Conservation (phyloP, 2,888 invertebrate species). For the Phyto melanocephala region DNA sequence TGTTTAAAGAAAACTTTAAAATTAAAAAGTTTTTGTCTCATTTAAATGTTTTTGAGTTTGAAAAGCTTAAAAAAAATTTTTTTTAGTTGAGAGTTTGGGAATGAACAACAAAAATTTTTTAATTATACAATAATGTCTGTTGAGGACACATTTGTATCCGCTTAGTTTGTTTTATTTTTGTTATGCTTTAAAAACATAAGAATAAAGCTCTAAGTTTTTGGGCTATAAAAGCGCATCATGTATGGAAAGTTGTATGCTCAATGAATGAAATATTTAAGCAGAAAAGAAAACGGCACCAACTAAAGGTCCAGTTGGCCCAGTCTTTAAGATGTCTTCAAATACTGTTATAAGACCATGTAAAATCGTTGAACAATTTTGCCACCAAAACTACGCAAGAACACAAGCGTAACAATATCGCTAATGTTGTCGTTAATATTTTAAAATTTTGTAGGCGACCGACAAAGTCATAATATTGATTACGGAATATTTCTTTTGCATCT, state of each 20-base stretch:
- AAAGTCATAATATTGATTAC: too few relatives aligned
- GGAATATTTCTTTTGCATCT: too few relatives aligned
- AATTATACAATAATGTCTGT: constrained; percentile 72
- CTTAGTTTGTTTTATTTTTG: constrained; percentile 18
- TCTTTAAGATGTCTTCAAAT: too few relatives aligned
- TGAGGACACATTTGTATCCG: constrained; percentile 63
- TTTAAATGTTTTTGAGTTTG: constrained; percentile 32
- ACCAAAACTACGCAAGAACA: too few relatives aligned
- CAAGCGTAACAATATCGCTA: too few relatives aligned
- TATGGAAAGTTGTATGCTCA: constrained; percentile 23
- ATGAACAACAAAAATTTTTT: constrained; percentile 63
- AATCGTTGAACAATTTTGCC: too few relatives aligned
- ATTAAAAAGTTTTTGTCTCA: constrained; percentile 51
- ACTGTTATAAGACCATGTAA: too few relatives aligned
- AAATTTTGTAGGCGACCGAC: too few relatives aligned
- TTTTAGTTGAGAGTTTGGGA: not conserved
- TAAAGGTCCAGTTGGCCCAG: not conserved
- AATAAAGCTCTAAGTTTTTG: not conserved
- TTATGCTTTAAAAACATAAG: not conserved
- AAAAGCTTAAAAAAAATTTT: constrained; percentile 16
- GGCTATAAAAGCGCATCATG: constrained; percentile 40
- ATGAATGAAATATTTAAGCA: not conserved
- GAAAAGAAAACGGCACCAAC: constrained; percentile 16
- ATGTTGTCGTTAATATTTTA: too few relatives aligned
- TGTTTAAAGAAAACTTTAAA: constrained; percentile 50